Percentiles rank a stretch among this genome's conserved stretches.
Conservation (phyloP, 2,888 invertebrate species). For the Helobdella robusta region DNA sequence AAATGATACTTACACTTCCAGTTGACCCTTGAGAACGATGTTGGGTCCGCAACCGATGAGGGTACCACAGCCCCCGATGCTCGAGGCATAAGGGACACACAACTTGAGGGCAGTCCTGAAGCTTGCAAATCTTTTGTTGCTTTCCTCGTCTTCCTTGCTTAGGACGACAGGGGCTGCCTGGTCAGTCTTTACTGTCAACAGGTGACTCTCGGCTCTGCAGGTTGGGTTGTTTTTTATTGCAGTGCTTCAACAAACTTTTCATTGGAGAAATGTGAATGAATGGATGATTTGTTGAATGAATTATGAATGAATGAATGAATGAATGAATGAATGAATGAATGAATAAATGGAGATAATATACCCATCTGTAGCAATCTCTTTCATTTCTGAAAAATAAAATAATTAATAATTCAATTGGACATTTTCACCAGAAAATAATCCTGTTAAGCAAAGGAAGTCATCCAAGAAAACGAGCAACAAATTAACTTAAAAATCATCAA, state of each 20-base stretch:
- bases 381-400: no score
- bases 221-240: not conserved
- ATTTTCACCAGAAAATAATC: no score
- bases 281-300: no score
- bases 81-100: conserved; percentile 34
- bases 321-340: no score
- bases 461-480: no score
- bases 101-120: conserved; percentile 27
- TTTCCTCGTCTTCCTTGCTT: conserved; percentile 11
- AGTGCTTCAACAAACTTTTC: no score
- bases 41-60: conserved; percentile 50
- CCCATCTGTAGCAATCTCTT: no score
- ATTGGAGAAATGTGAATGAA: no score
- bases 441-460: no score
- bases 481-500: not conserved
- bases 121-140: conserved; percentile 5
- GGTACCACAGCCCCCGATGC: conserved; percentile 49
- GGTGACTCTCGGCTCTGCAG: conserved; percentile 8
- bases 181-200: not conserved
- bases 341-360: no score
- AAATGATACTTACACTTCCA: conserved; percentile 38
- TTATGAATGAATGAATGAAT: no score
- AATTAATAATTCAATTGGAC: no score
- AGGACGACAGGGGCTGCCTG: not conserved
- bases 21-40: conserved; percentile 46